Evolutionary conservation across 2,113 vertebrate genomes (phyloP).

Genomic region (Cyprinodon tularosa): DNA sequence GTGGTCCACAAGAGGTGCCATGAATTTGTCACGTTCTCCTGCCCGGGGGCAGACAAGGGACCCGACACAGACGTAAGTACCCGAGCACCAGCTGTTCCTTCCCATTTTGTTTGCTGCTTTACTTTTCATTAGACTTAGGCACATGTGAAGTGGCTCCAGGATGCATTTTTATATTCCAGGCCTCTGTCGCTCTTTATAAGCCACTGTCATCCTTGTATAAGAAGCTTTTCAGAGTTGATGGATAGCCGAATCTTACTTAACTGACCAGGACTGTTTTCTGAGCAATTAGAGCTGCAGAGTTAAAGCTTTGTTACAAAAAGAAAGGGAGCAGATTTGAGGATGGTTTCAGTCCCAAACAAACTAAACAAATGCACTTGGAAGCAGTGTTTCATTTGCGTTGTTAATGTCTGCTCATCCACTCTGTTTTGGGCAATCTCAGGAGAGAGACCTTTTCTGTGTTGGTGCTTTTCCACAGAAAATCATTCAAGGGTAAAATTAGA

Average conservation of each 20-base stretch:
- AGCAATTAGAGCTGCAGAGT: background rate
- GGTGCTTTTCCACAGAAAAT: background rate
- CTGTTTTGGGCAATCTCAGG: background rate
- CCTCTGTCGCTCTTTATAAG: background rate
- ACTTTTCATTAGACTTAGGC: conserved; percentile 28
- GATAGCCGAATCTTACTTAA: background rate
- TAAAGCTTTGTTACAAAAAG: background rate
- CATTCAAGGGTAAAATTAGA: conserved; percentile 7
- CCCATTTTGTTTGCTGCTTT: conserved; percentile 12
- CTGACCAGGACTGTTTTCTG: background rate
- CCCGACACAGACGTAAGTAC: conserved; percentile 97
- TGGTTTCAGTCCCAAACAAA: background rate
- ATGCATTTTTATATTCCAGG: background rate
- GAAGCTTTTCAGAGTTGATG: background rate
- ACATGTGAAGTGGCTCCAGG: background rate
- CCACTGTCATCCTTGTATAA: background rate
- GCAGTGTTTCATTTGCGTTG: background rate
- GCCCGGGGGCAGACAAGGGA: conserved; percentile 96
- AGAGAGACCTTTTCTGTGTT: background rate
- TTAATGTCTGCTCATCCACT: background rate
- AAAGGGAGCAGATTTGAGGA: background rate
- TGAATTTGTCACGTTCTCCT: conserved; percentile 97
- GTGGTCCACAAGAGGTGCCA: conserved; percentile 99
- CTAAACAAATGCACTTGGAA: background rate
- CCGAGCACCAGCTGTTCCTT: conserved; percentile 36